Evolutionary conservation across 2,113 vertebrate genomes (phyloP), one percentile per base, ranked within the genome.

Genomic region (Pangasianodon hypophthalmus): DNA sequence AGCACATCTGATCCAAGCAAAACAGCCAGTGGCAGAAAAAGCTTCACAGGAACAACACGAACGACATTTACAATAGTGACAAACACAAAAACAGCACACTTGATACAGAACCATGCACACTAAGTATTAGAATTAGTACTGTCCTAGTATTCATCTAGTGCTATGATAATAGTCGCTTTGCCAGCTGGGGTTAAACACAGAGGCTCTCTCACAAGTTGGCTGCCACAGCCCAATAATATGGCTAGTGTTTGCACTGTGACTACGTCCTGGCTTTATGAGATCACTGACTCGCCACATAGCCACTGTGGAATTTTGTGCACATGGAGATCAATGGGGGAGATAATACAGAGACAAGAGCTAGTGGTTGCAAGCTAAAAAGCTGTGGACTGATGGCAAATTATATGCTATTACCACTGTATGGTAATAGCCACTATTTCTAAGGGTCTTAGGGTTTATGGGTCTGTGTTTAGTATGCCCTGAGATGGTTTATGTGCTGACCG

Each of bases 181-280:
- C 18, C 58, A 82, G 77, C 60, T 88, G 79, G 79, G 46, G 26
- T 58, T 60, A 67, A 73, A 85, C 84, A 89, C 71, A 80, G 56
- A 41, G 7, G 50, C 84, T 84, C 88, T 80, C 32, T 80, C 52
- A 75, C 0, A 16, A n/a, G 46, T 21, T 10, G n/a, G 16, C 77
- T 80, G 77, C 77, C 26, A 69, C 7, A 88, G n/a, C 73, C 69
- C 84, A 88, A 88, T 71, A 93, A 81, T 93, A 88, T 91, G 82
- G 91, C 83, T 54, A 84, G 91, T 93, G 91, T 95, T 94, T 94
- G 92, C 83, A 91, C 90, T 90, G 92, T 75, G 86, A 90, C 84
- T 56, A 85, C 62, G 82, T 86, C 80, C 81, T 83, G 67, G 26
- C 73, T 48, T 85, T 88, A 89, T 73, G 56, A 75, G 26, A 75